Conservation (phyloP, 2,888 invertebrate species). For the Pristionchus exspectatus region DNA sequence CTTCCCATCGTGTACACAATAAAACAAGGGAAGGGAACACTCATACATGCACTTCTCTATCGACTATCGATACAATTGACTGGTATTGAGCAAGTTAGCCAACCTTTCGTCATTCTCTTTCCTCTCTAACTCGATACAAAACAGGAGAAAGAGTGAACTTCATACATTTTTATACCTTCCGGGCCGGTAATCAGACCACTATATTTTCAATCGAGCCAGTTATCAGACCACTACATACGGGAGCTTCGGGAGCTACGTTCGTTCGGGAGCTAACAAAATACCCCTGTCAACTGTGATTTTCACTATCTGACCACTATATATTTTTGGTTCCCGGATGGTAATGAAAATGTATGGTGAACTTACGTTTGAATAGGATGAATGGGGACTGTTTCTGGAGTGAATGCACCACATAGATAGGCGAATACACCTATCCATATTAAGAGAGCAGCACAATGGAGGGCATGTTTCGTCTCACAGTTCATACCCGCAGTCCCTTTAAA, state of each 20-base stretch:
- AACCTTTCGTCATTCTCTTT: slow-evolving; percentile 33
- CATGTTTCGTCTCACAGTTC: slow-evolving; percentile 75
- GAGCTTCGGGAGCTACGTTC: too few relatives aligned
- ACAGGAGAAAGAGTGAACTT: not conserved
- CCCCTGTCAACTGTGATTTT: too few relatives aligned
- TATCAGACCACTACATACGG: too few relatives aligned
- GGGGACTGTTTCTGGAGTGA: slow-evolving; percentile 59
- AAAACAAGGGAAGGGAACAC: not conserved
- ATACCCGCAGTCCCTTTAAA: slow-evolving; percentile 56
- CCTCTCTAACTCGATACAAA: slow-evolving; percentile 44
- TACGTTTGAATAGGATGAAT: slow-evolving; percentile 68
- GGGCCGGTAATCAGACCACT: too few relatives aligned
- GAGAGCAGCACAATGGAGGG: slow-evolving; percentile 73
- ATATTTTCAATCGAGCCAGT: too few relatives aligned
- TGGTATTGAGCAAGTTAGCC: slow-evolving; percentile 48
- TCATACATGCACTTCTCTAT: slow-evolving; percentile 6
- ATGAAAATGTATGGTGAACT: too few relatives aligned
- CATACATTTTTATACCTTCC: too few relatives aligned
- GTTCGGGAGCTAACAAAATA: too few relatives aligned
- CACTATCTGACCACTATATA: too few relatives aligned
- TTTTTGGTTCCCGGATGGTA: too few relatives aligned
- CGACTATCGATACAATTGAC: slow-evolving; percentile 41
- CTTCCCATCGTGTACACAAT: not conserved
- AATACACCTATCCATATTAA: slow-evolving; percentile 75
- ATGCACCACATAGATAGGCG: slow-evolving; percentile 74